These are phyloP conservation scores for Patella ulyssiponensis DNA, from an alignment of 2,888 invertebrate species.

Conservation along the genomic window DNA sequence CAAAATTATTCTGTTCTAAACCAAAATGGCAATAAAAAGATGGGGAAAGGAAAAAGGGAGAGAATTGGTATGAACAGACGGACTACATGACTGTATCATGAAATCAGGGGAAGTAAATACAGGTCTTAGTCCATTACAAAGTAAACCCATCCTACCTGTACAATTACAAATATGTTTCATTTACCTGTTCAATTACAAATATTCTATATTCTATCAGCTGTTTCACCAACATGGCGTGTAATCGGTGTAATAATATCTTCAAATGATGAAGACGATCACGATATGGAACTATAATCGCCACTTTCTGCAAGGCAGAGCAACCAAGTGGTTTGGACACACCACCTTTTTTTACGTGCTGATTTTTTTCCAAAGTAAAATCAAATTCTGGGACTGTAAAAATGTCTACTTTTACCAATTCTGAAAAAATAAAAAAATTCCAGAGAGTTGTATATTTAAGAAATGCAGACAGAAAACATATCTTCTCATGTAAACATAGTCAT, in stretches of 20 bases:
- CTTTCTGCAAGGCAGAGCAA: slow-evolving; percentile 60
- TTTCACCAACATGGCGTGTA: slow-evolving; percentile 61
- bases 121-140: not conserved
- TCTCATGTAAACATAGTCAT: no score
- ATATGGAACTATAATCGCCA: slow-evolving; percentile 66
- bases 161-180: not conserved
- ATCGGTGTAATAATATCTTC: slow-evolving; percentile 51
- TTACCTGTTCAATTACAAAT: slow-evolving; percentile 66
- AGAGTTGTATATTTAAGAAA: no score
- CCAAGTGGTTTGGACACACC: slow-evolving; percentile 57
- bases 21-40: not conserved
- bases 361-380: slow-evolving; percentile 38
- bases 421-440: not conserved
- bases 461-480: no score
- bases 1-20: not conserved
- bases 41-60: not conserved
- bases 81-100: no score
- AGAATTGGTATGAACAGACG: no score
- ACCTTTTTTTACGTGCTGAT: slow-evolving; percentile 51
- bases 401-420: slow-evolving; percentile 46
- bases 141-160: not conserved
- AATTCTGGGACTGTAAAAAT: slow-evolving; percentile 45
- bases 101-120: not conserved
- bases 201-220: slow-evolving; percentile 61
- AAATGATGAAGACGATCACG: slow-evolving; percentile 60